Percentiles rank a stretch among this genome's conserved stretches.
Evolutionary conservation across 2,888 invertebrate genomes (phyloP).

Genomic region (Micoletzkya japonica): DNA sequence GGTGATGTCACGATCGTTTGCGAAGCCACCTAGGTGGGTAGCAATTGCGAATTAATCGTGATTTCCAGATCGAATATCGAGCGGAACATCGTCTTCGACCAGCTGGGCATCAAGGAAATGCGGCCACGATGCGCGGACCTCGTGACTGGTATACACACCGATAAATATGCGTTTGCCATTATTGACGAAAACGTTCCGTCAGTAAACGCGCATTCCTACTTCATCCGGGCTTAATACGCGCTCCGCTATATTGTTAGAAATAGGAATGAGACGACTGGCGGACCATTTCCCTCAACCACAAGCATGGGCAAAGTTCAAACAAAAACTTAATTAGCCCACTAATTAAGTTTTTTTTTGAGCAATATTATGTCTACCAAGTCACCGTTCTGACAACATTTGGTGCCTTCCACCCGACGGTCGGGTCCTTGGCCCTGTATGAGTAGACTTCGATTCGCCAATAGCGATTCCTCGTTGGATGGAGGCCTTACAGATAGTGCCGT

Average conservation of each 20-base stretch:
- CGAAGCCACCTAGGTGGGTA: neutral
- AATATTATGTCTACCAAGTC: too few relatives aligned
- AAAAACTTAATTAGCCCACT: neutral
- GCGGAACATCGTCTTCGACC: constrained; percentile 29
- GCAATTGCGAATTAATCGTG: neutral
- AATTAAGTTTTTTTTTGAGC: too few relatives aligned
- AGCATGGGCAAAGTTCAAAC: neutral
- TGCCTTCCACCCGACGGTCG: too few relatives aligned
- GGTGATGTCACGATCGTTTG: neutral
- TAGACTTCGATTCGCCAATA: too few relatives aligned
- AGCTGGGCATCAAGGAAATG: constrained; percentile 28
- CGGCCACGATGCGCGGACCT: constrained; percentile 31
- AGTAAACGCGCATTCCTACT: too few relatives aligned
- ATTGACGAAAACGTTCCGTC: too few relatives aligned
- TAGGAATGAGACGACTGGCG: too few relatives aligned
- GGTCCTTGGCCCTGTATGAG: too few relatives aligned
- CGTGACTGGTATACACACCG: constrained; percentile 26
- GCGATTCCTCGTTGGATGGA: too few relatives aligned
- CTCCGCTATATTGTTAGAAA: too few relatives aligned
- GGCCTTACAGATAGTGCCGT: too few relatives aligned
- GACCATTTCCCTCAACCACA: neutral
- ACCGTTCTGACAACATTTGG: too few relatives aligned
- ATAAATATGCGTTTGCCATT: neutral
- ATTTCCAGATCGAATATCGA: constrained; percentile 29
- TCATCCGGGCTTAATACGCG: neutral